These are phyloP conservation scores for Ligdia adustata DNA, from an alignment of 2,888 invertebrate species.

Conservation along the genomic window DNA sequence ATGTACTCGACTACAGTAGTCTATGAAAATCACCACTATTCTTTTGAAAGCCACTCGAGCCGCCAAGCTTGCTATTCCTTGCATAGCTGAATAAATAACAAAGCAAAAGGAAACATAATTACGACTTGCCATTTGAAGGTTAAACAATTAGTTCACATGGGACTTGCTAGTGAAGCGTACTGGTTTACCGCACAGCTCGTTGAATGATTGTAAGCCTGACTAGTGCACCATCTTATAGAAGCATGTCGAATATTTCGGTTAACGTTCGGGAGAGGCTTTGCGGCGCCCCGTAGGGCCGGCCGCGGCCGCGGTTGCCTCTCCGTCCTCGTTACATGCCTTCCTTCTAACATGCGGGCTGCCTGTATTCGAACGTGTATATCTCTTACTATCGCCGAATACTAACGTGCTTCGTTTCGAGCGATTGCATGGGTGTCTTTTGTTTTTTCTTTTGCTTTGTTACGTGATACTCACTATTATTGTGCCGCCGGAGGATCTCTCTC, in stretches of 20 bases:
- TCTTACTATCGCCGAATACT: conserved; percentile 62
- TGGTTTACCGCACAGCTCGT: conserved; percentile 79
- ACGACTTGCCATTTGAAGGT: conserved; percentile 54
- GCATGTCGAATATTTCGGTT: conserved; percentile 61
- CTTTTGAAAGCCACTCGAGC: conserved; percentile 20
- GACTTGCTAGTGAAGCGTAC: conserved; percentile 71
- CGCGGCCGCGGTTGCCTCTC: conserved; percentile 49
- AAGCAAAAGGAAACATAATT: conserved; percentile 78
- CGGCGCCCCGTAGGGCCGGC: conserved; percentile 45
- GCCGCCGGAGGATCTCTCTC: conserved; percentile 69
- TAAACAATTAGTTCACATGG: conserved; percentile 62
- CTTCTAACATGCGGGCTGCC: conserved; percentile 58
- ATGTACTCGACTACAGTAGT: conserved; percentile 19
- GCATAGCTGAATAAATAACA: conserved; percentile 75
- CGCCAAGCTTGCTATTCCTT: conserved; percentile 77
- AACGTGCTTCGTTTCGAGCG: conserved; percentile 69
- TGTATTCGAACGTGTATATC: conserved; percentile 56
- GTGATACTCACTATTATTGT: conserved; percentile 69
- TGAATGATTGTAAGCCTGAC: conserved; percentile 80
- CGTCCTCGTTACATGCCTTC: conserved; percentile 43
- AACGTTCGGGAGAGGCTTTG: conserved; percentile 49
- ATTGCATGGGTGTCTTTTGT: conserved; percentile 79
- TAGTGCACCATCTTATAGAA: conserved; percentile 72
- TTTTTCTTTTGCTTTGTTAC: conserved; percentile 84
- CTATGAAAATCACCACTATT: conserved; percentile 10